phyloP scores from a whole-genome alignment of 1,140 invertebrate species.

The Pemphigus obesinymphae region DNA sequence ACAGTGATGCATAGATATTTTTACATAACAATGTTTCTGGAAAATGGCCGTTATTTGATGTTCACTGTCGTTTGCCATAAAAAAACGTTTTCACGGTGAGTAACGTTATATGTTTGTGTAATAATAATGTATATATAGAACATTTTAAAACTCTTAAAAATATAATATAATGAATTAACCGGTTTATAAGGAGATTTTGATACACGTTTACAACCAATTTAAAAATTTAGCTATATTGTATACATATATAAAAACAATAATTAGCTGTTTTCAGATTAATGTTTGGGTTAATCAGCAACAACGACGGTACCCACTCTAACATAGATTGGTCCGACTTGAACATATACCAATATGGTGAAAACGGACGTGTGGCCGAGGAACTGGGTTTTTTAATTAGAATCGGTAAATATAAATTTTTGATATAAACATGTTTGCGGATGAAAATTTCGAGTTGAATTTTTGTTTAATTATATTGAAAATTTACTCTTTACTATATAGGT shows the following conservation, averaged over 20 bases:
- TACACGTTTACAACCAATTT: no score
- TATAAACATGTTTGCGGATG: no score
- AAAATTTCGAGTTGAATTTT: no score
- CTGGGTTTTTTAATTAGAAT: background rate
- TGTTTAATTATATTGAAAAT: no score
- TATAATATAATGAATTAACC: no score
- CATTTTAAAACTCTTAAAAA: no score
- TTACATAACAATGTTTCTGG: background rate
- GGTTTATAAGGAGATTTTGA: no score
- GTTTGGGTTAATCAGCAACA: conserved; percentile 9
- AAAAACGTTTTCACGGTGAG: background rate
- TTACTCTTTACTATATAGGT: no score
- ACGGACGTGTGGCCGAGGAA: background rate
- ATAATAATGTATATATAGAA: no score
- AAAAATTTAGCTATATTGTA: no score
- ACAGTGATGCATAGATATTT: conserved; percentile 5
- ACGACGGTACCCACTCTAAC: background rate
- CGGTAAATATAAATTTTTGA: no score
- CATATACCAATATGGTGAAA: background rate
- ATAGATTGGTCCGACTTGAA: conserved; percentile 13
- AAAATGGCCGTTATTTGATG: background rate
- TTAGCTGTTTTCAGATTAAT: background rate
- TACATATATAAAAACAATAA: no score
- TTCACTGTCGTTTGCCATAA: background rate
- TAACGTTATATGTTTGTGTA: background rate